Base-by-base conservation (phyloP, 1,140 invertebrate species). In the Wasmannia auropunctata region DNA sequence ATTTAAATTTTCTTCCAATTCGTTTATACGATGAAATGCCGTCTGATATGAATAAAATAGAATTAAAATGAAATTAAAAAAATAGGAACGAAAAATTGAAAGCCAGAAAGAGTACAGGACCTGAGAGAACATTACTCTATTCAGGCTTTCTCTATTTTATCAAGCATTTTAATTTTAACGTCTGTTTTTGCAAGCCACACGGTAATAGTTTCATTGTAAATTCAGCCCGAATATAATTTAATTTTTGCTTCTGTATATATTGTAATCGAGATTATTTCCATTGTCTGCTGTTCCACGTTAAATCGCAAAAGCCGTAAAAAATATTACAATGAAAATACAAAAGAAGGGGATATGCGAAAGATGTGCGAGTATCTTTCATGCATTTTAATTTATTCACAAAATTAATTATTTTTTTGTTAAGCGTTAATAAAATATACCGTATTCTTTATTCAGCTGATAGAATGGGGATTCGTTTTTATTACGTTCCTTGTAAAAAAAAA, bases 191-290 rank as follows among this genome's bases (percentile, higher is more conserved):
- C 25, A 25, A 85, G 54, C 60, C 51, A 31, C 46, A 76, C 60
- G 58, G 81, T 89, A 85, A 89, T 70, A 72, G 37, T 51, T 85
- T 80, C 84, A 85, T 81, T 80, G 75, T 34, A 85, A 81, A 80
- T 87, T 90, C 87, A 89, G 40, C 8, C 43, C 62, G 58, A 88
- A 84, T 46, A 14, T 88, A 63, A 74, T 86, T 79, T n/a, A 84
- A 86, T 77, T 63, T 67, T 16, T 67, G 43, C 46, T 34, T 25
- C 5, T 34, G 56, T 28, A 70, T 51, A 31, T 56, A 43, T 43
- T 40, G 16, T 28, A 54, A 51, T 46, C 11, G 51, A 72, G 34
- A 86, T 86, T 89, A 86, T 88, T 89, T 75, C 34, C 60, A 77
- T 56, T 75, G 49, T 60, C 65, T 70, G 43, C 14, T 63, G 37